A percentile compares a stretch with the other conserved stretches of the same genome.
These are phyloP conservation scores for Drosophila gunungcola DNA, from an alignment of 1,140 invertebrate genomes.

Conservation along the genomic window DNA sequence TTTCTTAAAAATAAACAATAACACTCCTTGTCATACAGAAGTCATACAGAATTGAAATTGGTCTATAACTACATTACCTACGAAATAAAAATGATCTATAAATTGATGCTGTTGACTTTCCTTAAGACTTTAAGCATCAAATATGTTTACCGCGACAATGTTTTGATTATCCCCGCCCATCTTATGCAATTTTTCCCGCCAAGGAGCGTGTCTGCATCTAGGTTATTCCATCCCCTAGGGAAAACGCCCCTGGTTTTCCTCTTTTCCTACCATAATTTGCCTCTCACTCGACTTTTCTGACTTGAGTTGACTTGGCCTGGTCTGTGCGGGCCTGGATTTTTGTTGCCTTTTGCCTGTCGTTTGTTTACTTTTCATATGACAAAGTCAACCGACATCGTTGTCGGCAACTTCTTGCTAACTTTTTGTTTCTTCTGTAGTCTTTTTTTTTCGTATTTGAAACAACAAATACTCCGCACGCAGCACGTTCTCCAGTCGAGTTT, in stretches of 20 bases:
- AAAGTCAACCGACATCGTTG: slow-evolving; percentile 76
- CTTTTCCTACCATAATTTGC: slow-evolving; percentile 12
- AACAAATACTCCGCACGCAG: slow-evolving; percentile 77
- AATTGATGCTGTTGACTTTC: too few relatives aligned
- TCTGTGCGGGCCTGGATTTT: slow-evolving; percentile 54
- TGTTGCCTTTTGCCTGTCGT: slow-evolving; percentile 75
- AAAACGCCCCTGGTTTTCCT: slow-evolving; percentile 38
- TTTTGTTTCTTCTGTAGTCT: slow-evolving; percentile 44
- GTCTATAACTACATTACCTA: too few relatives aligned
- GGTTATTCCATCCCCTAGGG: neutral
- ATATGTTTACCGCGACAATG: too few relatives aligned
- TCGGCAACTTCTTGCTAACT: slow-evolving; percentile 76
- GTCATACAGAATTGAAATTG: too few relatives aligned
- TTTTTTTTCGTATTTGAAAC: slow-evolving; percentile 39
- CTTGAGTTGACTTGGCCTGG: slow-evolving; percentile 33
- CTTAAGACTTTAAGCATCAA: too few relatives aligned
- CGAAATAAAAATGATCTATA: too few relatives aligned
- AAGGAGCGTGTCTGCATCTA: too few relatives aligned
- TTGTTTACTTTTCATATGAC: slow-evolving; percentile 82
- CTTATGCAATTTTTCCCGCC: neutral
- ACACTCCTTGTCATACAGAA: too few relatives aligned
- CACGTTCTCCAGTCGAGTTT: slow-evolving; percentile 61
- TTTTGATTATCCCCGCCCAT: neutral
- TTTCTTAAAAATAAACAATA: too few relatives aligned
- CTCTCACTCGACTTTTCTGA: slow-evolving; percentile 13